Conservation (phyloP, 2,797 vertebrate species). For the Spinus pinus region DNA sequence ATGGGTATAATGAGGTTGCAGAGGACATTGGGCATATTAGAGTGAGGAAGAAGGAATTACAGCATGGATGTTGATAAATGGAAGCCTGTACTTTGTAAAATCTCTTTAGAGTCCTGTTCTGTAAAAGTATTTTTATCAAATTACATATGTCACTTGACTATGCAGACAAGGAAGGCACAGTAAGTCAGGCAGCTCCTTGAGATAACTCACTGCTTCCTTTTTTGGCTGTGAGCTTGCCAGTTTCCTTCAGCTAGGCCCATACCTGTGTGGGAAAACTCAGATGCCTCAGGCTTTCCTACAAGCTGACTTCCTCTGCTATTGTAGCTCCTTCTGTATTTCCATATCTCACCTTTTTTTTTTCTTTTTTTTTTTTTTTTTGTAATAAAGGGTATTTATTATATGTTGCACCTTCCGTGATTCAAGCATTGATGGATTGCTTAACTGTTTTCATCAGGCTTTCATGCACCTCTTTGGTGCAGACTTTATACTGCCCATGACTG, state of each 20-base stretch:
- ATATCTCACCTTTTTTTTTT: neutral
- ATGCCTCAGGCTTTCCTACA: neutral
- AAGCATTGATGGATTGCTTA: neutral
- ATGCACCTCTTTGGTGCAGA: neutral
- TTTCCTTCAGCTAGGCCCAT: neutral
- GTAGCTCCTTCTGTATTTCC: neutral
- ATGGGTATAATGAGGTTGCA: neutral
- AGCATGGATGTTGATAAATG: neutral
- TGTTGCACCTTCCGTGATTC: neutral
- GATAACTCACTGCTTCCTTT: neutral
- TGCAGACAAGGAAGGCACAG: neutral
- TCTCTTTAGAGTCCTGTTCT: neutral
- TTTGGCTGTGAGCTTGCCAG: neutral
- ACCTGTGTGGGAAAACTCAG: neutral
- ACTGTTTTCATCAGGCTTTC: neutral
- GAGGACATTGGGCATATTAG: neutral
- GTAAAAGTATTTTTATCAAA: constrained; percentile 15
- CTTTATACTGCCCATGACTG: neutral
- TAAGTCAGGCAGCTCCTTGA: neutral
- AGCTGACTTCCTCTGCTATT: neutral
- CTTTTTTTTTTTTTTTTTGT: rapidly evolving
- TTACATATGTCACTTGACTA: neutral
- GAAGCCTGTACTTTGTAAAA: neutral
- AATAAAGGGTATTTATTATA: neutral
- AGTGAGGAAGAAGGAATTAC: neutral